Evolutionary conservation across 2,113 vertebrate genomes (phyloP).

Genomic region (Crocuta crocuta): DNA sequence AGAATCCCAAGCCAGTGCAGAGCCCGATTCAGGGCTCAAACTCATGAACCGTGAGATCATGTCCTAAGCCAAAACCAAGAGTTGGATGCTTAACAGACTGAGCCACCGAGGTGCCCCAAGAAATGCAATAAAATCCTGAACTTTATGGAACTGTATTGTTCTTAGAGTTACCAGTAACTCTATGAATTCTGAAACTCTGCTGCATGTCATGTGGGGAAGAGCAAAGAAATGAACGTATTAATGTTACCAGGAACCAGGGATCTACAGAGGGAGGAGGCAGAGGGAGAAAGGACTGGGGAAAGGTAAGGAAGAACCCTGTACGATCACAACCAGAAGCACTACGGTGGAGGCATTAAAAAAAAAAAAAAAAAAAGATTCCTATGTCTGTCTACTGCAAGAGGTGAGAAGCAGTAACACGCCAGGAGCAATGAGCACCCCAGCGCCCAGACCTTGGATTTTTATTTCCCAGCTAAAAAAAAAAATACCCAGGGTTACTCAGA

Average conservation of each 20-base stretch:
- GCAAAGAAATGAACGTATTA: fast-evolving
- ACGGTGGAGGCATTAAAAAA: not conserved
- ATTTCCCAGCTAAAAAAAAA: not conserved
- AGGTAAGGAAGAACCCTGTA: not conserved
- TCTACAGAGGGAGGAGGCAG: not conserved
- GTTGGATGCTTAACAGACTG: no score
- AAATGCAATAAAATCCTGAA: not conserved
- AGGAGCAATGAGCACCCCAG: not conserved
- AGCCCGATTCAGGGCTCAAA: no score
- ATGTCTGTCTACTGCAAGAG: no score
- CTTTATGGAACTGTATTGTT: not conserved
- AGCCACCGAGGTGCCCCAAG: no score
- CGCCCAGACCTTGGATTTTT: not conserved
- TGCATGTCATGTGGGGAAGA: not conserved
- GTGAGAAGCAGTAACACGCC: not conserved
- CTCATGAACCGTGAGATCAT: no score
- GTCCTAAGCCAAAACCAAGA: no score
- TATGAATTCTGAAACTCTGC: not conserved
- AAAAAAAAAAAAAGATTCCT: not conserved
- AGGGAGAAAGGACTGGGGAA: not conserved
- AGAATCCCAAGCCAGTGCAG: no score
- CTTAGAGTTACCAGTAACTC: not conserved
- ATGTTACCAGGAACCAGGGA: not conserved
- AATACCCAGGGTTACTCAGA: not conserved
- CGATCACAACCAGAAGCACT: not conserved